A percentile compares a stretch with the other conserved stretches of the same genome.
phyloP scores from a whole-genome alignment of 2,888 invertebrate genomes.

The Geophilus truncorum region DNA sequence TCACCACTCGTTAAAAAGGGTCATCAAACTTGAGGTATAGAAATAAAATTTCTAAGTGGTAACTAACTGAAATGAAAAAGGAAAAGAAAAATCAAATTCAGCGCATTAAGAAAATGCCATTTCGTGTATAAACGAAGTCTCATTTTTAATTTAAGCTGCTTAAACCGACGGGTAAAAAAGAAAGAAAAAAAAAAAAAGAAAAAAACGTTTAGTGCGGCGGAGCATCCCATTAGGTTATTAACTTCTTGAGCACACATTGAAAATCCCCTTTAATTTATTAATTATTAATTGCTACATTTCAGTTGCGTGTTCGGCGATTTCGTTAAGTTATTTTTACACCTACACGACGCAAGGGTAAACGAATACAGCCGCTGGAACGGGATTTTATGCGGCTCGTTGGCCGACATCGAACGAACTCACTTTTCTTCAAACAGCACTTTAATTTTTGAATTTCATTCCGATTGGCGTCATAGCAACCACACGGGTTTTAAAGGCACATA shows the following conservation, averaged over 20 bases:
- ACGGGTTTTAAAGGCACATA: constrained; percentile 71
- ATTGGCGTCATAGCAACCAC: constrained; percentile 51
- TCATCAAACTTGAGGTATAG: not conserved
- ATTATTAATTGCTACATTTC: constrained; percentile 47
- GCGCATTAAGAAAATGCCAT: not conserved
- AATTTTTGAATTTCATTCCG: constrained; percentile 67
- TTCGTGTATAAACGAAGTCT: not conserved
- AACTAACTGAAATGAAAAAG: too few relatives aligned
- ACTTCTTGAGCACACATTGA: not conserved
- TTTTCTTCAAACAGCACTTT: constrained; percentile 70
- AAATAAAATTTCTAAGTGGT: not conserved
- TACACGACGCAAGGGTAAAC: constrained; percentile 63
- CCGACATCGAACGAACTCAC: constrained; percentile 62
- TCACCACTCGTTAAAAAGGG: not conserved
- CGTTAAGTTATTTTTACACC: constrained; percentile 69
- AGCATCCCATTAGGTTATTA: not conserved
- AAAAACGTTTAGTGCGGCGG: too few relatives aligned
- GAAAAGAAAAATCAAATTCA: too few relatives aligned
- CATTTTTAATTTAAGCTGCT: not conserved
- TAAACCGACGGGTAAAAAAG: too few relatives aligned
- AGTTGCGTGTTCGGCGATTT: constrained; percentile 71
- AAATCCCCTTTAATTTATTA: not conserved
- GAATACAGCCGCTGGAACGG: constrained; percentile 71
- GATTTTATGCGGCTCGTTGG: constrained; percentile 61
- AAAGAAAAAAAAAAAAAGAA: too few relatives aligned